A percentile compares a stretch with the other conserved stretches of the same genome.
Evolutionary conservation across 2,888 invertebrate species (phyloP).

Genomic region (Epirrita christyi): DNA sequence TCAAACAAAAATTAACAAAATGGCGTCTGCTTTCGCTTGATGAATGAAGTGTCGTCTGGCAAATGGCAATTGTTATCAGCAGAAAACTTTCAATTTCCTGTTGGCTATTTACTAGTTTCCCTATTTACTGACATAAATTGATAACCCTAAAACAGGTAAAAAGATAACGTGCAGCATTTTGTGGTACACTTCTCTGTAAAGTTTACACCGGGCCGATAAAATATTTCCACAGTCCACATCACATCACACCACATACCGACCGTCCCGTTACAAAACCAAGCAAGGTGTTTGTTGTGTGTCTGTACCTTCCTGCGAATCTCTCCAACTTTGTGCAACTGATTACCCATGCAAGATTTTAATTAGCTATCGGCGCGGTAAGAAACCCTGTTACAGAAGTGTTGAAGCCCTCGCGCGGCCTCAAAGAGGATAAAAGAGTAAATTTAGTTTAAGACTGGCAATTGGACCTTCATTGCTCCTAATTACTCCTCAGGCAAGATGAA

Average conservation of each 20-base stretch:
- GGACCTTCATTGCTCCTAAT: no score
- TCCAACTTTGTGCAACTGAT: not conserved
- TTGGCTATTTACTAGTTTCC: not conserved
- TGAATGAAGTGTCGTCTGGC: not conserved
- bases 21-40: conserved; percentile 6
- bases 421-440: not conserved
- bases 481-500: not conserved
- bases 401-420: no score
- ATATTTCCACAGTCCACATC: not conserved
- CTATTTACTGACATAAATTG: not conserved
- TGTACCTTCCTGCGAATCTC: not conserved
- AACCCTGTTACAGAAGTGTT: not conserved
- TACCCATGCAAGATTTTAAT: not conserved
- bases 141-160: not conserved
- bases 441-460: no score
- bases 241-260: no score
- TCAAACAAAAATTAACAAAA: conserved; percentile 3
- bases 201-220: not conserved
- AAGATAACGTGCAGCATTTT: not conserved
- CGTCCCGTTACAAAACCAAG: not conserved
- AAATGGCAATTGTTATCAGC: not conserved
- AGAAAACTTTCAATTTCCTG: not conserved
- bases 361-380: not conserved
- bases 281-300: not conserved
- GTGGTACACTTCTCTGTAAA: not conserved